These are phyloP conservation scores for Vipera ursinii DNA, from an alignment of 2,797 vertebrate genomes.

Conservation along the genomic window DNA sequence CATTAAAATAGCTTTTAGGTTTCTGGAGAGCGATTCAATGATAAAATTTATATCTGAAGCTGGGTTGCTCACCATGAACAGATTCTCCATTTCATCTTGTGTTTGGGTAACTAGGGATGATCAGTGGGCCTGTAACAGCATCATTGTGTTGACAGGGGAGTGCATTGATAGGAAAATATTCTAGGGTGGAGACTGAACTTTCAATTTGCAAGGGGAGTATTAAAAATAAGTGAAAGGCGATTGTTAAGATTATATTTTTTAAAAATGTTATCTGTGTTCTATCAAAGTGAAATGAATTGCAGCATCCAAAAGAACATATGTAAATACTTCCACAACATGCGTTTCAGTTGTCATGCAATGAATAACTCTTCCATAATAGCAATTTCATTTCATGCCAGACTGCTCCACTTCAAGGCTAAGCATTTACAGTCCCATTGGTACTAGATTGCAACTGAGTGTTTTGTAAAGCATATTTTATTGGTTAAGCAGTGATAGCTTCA, in stretches of 20 bases:
- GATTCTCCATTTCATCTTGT: neutral
- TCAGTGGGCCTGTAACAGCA: neutral
- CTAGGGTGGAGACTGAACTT: slow-evolving; percentile 37
- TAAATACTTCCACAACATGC: slow-evolving; percentile 59
- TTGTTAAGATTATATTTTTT: slow-evolving; percentile 37
- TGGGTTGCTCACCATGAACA: neutral
- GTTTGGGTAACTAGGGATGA: neutral
- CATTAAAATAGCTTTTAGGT: slow-evolving; percentile 2
- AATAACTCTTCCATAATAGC: slow-evolving; percentile 53
- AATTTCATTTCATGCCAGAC: slow-evolving; percentile 43
- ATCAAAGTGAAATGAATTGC: slow-evolving; percentile 49
- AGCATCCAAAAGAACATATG: slow-evolving; percentile 51
- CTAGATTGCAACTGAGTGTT: slow-evolving; percentile 37
- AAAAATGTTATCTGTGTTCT: slow-evolving; percentile 52
- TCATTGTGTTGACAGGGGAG: neutral
- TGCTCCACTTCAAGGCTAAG: slow-evolving; percentile 50
- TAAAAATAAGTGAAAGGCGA: slow-evolving; percentile 46
- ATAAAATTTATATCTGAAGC: neutral
- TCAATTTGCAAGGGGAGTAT: slow-evolving; percentile 34
- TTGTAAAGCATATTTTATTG: slow-evolving; percentile 39
- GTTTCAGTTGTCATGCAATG: slow-evolving; percentile 55
- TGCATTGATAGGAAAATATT: slow-evolving; percentile 21
- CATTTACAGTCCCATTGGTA: slow-evolving; percentile 53
- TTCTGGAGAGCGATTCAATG: neutral
- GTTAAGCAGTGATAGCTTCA: slow-evolving; percentile 25